phyloP scores from a whole-genome alignment of 1,140 invertebrate species.

The Eumaeus atala region DNA sequence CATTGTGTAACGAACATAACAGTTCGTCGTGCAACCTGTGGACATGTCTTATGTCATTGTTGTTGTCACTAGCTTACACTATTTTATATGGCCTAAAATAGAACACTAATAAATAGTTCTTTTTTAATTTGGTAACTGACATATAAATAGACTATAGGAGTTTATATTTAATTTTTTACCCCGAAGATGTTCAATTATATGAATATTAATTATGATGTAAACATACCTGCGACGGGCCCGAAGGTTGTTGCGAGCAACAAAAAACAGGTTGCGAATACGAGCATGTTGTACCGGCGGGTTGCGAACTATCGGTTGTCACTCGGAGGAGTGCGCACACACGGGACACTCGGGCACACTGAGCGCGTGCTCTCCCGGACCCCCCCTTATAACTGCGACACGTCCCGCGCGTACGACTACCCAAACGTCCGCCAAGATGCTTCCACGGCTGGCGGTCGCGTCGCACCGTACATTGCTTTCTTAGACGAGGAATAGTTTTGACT shows the following conservation, averaged over 20 bases:
- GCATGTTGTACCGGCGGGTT: slow-evolving; percentile 43
- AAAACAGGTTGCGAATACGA: slow-evolving; percentile 54
- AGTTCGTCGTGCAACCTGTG: too few species aligned
- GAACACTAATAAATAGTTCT: not conserved
- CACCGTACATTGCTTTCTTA: slow-evolving; percentile 39
- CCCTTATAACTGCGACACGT: slow-evolving; percentile 68
- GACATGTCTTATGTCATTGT: too few species aligned
- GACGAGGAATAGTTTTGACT: slow-evolving; percentile 34
- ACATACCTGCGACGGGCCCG: slow-evolving; percentile 59
- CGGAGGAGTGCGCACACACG: slow-evolving; percentile 59
- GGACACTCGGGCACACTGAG: slow-evolving; percentile 69
- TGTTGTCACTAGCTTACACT: not conserved
- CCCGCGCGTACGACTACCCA: slow-evolving; percentile 54
- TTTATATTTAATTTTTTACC: too few species aligned
- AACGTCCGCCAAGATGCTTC: slow-evolving; percentile 36
- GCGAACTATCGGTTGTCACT: slow-evolving; percentile 35
- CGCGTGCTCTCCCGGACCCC: slow-evolving; percentile 62
- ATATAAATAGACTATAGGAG: too few species aligned
- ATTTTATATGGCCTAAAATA: not conserved
- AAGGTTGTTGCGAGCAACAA: slow-evolving; percentile 59
- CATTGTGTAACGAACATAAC: too few species aligned
- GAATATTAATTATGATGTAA: slow-evolving; percentile 11
- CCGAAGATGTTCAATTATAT: not conserved
- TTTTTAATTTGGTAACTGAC: too few species aligned
- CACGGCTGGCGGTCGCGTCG: slow-evolving; percentile 26